Evolutionary conservation across 2,113 vertebrate species (phyloP).

Genomic region (Ursus arctos): DNA sequence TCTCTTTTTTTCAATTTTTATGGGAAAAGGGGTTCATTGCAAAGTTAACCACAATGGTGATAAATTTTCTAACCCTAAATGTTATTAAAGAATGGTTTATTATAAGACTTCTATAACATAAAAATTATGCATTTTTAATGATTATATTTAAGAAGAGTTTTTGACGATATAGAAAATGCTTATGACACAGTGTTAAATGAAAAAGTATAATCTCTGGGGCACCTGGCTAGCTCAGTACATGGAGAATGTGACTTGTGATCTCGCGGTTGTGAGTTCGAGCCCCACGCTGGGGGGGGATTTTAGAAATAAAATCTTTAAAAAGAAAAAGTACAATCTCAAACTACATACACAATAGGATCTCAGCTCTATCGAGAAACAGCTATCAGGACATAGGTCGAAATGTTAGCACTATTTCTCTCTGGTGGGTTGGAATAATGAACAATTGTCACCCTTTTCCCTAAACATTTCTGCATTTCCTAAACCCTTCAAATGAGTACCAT

Average conservation of each 20-base stretch:
- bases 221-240: neutral
- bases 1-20: neutral
- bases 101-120: neutral
- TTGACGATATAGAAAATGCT: neutral
- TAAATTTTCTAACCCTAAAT: slow-evolving; percentile 50
- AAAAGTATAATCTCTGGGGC: neutral
- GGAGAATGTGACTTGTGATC: neutral
- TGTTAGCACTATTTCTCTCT: neutral
- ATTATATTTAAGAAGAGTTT: slow-evolving; percentile 8
- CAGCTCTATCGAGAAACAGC: neutral
- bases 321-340: neutral
- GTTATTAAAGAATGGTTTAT: slow-evolving; percentile 25
- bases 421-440: neutral
- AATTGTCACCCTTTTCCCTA: neutral
- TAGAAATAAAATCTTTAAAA: neutral
- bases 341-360: neutral
- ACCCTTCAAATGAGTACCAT: neutral
- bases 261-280: neutral
- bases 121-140: neutral
- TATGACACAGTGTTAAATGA: neutral
- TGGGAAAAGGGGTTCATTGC: neutral
- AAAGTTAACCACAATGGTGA: neutral
- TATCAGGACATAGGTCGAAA: neutral
- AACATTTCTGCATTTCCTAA: neutral
- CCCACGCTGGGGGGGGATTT: neutral